Conservation (phyloP, 2,797 vertebrate genomes). For the Lagorchestes hirsutus region DNA sequence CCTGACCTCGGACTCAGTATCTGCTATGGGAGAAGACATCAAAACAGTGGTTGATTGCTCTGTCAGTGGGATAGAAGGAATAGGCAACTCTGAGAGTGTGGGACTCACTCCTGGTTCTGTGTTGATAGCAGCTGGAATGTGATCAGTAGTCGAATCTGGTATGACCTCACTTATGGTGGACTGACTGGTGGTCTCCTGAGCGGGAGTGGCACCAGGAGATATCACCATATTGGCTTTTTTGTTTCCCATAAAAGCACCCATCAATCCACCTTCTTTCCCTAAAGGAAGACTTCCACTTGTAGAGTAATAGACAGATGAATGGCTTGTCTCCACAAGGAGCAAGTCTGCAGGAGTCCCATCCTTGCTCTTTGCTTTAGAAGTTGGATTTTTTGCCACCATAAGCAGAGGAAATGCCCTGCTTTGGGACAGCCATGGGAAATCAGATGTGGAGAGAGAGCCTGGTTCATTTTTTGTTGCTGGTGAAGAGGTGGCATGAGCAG, state of each 20-base stretch:
- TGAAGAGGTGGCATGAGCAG: background rate
- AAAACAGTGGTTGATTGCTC: background rate
- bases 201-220: slow-evolving; percentile 9
- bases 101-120: background rate
- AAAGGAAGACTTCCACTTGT: background rate
- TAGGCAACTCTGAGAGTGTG: background rate
- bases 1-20: slow-evolving; percentile 50
- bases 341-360: background rate
- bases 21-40: slow-evolving; percentile 27
- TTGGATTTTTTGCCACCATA: background rate
- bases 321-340: background rate
- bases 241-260: slow-evolving; percentile 13
- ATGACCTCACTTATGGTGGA: slow-evolving; percentile 44
- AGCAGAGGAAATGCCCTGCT: slow-evolving; percentile 56
- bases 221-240: slow-evolving; percentile 15
- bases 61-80: background rate
- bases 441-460: slow-evolving; percentile 50
- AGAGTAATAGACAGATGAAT: background rate
- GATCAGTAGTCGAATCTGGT: slow-evolving; percentile 60
- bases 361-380: background rate
- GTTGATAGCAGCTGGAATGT: slow-evolving; percentile 4
- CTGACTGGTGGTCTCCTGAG: slow-evolving; percentile 43
- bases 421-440: background rate
- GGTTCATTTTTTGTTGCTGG: background rate
- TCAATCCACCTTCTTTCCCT: slow-evolving; percentile 6